phyloP scores from a whole-genome alignment of 2,113 vertebrate genomes.

The Epinephelus moara region DNA sequence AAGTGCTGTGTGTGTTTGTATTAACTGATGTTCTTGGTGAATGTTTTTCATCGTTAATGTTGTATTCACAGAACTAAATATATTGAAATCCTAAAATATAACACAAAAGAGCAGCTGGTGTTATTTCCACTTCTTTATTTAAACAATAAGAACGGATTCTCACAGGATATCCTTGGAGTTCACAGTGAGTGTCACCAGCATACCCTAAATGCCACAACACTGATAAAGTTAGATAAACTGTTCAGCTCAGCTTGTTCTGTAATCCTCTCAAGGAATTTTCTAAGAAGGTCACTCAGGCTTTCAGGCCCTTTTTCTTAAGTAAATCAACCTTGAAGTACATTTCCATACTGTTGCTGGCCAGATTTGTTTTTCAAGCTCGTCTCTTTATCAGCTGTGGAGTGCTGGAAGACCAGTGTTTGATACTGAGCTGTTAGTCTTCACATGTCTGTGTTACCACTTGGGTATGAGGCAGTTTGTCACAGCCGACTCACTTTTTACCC shows the following conservation, averaged over 20 bases:
- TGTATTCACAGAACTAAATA: background rate
- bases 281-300: background rate
- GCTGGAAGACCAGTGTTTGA: conserved; percentile 41
- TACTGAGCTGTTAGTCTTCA: conserved; percentile 51
- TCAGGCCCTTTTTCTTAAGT: background rate
- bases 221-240: conserved; percentile 35
- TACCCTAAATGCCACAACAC: conserved; percentile 52
- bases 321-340: background rate
- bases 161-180: conserved; percentile 35
- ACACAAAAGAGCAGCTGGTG: background rate
- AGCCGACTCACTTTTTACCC: conserved; percentile 26
- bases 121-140: conserved; percentile 20
- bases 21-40: background rate
- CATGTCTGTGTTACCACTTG: conserved; percentile 36
- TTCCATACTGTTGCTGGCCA: background rate
- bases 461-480: conserved; percentile 4
- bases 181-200: conserved; percentile 27
- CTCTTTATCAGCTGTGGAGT: conserved; percentile 1
- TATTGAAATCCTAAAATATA: background rate
- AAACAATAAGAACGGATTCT: conserved; percentile 1
- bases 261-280: conserved; percentile 25
- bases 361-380: background rate
- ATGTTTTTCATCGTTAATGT: background rate
- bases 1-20: background rate
- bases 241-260: conserved; percentile 12